A percentile compares a stretch with the other conserved stretches of the same genome.
phyloP scores from a whole-genome alignment of 2,113 vertebrate species.

The Gallinago jamesoni region DNA sequence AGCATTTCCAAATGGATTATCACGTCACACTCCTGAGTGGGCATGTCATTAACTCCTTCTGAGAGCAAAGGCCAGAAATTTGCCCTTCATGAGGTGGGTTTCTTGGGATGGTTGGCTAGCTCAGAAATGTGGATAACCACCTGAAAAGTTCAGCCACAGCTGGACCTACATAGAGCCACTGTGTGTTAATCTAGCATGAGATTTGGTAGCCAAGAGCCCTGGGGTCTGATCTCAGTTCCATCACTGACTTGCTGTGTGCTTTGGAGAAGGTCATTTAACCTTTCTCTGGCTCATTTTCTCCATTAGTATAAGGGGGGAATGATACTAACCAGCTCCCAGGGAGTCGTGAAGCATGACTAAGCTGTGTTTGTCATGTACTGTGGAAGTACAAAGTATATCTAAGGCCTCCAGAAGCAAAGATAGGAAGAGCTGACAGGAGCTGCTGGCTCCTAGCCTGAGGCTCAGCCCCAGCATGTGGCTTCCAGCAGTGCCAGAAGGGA shows the following conservation, averaged over 20 bases:
- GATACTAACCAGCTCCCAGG: slow-evolving; percentile 15
- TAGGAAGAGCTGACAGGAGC: background rate
- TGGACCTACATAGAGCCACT: background rate
- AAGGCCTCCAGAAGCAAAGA: slow-evolving; percentile 18
- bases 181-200: slow-evolving; percentile 24
- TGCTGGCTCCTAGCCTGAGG: background rate
- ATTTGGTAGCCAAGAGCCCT: slow-evolving; percentile 24
- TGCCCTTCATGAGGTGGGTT: background rate
- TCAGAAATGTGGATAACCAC: background rate
- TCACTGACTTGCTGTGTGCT: slow-evolving; percentile 28
- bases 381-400: slow-evolving; percentile 12
- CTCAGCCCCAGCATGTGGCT: background rate
- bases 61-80: background rate
- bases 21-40: background rate
- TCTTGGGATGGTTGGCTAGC: background rate
- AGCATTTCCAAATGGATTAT: background rate
- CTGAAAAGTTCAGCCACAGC: slow-evolving; percentile 46
- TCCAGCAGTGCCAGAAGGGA: background rate
- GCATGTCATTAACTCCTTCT: background rate
- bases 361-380: background rate
- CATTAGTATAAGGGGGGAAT: background rate
- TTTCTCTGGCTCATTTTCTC: slow-evolving; percentile 44
- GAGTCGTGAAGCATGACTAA: slow-evolving; percentile 1
- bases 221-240: background rate
- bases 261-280: slow-evolving; percentile 41